Evolutionary conservation across 2,888 invertebrate genomes (phyloP).

Genomic region (Ornithoptera priamus): DNA sequence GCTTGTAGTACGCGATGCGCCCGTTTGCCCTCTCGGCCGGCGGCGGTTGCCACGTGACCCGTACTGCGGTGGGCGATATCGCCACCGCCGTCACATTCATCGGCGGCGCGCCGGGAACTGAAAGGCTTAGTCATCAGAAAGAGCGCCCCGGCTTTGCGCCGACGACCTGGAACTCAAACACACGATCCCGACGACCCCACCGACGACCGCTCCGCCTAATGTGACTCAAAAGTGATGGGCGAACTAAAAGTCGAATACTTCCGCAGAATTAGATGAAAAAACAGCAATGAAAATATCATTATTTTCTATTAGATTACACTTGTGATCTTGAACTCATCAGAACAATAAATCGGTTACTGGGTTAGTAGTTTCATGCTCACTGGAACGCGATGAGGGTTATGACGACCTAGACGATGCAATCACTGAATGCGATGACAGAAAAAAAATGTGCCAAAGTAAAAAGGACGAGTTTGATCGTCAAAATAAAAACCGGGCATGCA

Average conservation of each 20-base stretch:
- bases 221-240: neutral
- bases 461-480: constrained; percentile 45
- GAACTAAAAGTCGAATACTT: neutral
- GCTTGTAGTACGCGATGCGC: constrained; percentile 96
- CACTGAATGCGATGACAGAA: constrained; percentile 76
- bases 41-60: constrained; percentile 96
- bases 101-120: constrained; percentile 98
- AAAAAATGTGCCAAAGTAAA: constrained; percentile 65
- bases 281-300: neutral
- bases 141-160: constrained; percentile 9
- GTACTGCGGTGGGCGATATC: constrained; percentile 92
- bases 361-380: neutral
- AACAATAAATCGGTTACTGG: neutral
- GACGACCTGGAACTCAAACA: neutral
- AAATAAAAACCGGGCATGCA: constrained; percentile 65
- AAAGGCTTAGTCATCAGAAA: constrained; percentile 56
- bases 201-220: neutral
- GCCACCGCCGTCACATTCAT: constrained; percentile 94
- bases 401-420: constrained; percentile 68
- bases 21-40: constrained; percentile 95
- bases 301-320: neutral
- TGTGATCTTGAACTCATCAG: neutral
- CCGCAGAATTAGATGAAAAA: neutral
- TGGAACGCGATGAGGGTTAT: constrained; percentile 34
- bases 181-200: constrained; percentile 32